These are phyloP conservation scores for Conus ventricosus DNA, from an alignment of 1,140 invertebrate genomes.

Conservation along the genomic window DNA sequence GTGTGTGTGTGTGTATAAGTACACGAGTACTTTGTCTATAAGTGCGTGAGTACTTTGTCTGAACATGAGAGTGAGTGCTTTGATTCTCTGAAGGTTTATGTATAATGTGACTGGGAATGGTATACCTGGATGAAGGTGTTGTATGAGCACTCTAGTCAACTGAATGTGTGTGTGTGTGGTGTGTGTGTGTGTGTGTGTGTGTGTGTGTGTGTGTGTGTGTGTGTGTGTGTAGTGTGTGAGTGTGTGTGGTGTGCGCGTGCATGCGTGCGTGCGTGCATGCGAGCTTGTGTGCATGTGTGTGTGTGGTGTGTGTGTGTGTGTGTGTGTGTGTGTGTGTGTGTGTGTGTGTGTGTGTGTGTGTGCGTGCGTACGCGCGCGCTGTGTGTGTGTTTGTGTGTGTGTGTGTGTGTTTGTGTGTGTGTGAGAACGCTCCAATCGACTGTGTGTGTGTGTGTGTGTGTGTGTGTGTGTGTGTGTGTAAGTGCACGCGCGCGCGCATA, in stretches of 20 bases:
- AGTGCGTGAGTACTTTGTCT: background rate
- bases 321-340: background rate
- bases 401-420: background rate
- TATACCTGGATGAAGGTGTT: no score
- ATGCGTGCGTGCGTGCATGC: background rate
- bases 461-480: background rate
- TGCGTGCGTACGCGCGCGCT: background rate
- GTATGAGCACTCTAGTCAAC: no score
- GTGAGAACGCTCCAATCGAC: background rate
- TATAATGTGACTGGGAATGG: no score
- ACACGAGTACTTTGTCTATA: background rate
- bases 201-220: slow-evolving; percentile 35
- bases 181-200: slow-evolving; percentile 16
- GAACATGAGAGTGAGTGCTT: no score
- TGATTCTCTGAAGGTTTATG: no score
- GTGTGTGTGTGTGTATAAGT: slow-evolving; percentile 25
- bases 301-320: background rate
- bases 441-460: background rate
- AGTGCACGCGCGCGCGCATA: background rate
- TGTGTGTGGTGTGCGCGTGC: background rate
- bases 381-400: background rate
- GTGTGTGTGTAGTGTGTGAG: no score
- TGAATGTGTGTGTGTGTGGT: slow-evolving; percentile 14
- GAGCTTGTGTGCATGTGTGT: background rate
- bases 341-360: no score